Conservation (phyloP, 2,113 vertebrate species). For the Dipodomys stephensi region DNA sequence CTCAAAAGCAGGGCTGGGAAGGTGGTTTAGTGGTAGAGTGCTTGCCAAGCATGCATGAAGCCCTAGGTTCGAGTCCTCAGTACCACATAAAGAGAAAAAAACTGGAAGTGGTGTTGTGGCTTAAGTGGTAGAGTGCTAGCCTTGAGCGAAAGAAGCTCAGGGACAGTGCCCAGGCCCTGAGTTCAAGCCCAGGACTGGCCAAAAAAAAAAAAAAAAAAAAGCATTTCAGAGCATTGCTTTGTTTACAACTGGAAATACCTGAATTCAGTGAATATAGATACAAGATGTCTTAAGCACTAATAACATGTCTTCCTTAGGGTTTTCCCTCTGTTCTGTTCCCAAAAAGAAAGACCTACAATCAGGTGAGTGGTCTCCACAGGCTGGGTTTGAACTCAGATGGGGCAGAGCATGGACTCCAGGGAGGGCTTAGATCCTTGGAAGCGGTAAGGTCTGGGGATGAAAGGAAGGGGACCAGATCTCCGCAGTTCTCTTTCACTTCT, state of each 20-base stretch:
- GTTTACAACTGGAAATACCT: not conserved
- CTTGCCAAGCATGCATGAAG: too few relatives aligned
- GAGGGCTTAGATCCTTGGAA: not conserved
- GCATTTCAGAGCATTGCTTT: not conserved
- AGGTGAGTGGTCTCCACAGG: conserved; percentile 57
- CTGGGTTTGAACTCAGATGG: not conserved
- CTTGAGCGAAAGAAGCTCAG: too few relatives aligned
- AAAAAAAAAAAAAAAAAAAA: too few relatives aligned
- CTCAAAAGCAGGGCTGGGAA: not conserved
- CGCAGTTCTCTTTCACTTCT: not conserved
- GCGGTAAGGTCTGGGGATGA: not conserved
- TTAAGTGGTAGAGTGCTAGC: too few relatives aligned
- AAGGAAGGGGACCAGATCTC: not conserved
- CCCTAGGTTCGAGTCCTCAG: too few relatives aligned
- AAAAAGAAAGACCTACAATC: not conserved
- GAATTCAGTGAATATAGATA: not conserved
- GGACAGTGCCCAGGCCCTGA: too few relatives aligned
- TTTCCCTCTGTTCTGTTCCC: not conserved
- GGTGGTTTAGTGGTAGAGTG: too few relatives aligned
- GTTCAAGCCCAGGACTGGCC: too few relatives aligned
- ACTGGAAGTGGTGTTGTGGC: too few relatives aligned
- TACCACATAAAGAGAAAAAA: too few relatives aligned
- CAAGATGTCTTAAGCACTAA: conserved; percentile 14
- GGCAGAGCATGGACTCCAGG: not conserved
- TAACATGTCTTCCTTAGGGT: conserved; percentile 56